Percentiles rank a stretch among this genome's conserved stretches.
These are phyloP conservation scores for Ara ararauna DNA, from an alignment of 2,797 vertebrate species.

Conservation along the genomic window DNA sequence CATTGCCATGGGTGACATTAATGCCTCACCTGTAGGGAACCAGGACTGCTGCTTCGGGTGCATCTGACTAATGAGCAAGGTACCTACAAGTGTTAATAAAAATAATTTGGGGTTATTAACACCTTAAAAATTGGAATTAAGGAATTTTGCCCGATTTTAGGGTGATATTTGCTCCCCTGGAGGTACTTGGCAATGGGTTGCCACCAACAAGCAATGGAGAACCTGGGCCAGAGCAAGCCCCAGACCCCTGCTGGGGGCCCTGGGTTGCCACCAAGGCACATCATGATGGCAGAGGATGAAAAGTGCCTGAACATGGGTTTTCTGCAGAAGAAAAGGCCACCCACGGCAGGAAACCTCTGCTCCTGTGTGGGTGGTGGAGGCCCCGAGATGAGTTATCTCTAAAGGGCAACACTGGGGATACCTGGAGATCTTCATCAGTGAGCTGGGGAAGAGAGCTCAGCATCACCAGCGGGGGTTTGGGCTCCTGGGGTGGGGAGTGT, in stretches of 20 bases:
- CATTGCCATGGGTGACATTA: fast-evolving
- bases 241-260: not conserved
- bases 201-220: not conserved
- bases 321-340: conserved; percentile 73
- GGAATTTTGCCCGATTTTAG: fast-evolving
- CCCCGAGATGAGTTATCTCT: conserved; percentile 78
- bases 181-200: too few relatives aligned
- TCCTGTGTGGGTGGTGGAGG: conserved; percentile 77
- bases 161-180: not conserved
- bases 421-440: conserved; percentile 79
- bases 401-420: conserved; percentile 87
- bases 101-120: not conserved
- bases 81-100: not conserved
- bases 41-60: fast-evolving
- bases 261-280: fast-evolving
- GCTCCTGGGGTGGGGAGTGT: not conserved
- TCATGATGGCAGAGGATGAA: not conserved
- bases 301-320: conserved; percentile 54
- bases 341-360: conserved; percentile 81
- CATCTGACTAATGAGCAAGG: not conserved
- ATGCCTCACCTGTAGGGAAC: not conserved
- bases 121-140: not conserved
- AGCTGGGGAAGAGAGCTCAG: conserved; percentile 66
- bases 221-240: not conserved
- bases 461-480: not conserved